Base-by-base conservation (phyloP, 2,113 vertebrate genomes). In the Rattus rattus region DNA sequence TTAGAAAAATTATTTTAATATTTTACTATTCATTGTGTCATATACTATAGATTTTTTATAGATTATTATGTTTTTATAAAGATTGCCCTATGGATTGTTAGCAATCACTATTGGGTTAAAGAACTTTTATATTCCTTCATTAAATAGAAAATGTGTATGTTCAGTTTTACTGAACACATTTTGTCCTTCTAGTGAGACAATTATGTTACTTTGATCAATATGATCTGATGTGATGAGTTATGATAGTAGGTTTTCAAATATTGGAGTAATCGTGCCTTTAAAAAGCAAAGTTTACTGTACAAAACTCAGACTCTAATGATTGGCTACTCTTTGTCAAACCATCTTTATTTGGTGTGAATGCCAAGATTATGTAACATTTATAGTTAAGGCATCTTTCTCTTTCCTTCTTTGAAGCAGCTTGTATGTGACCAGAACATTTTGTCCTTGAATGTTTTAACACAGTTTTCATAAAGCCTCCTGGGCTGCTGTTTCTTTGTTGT, bases 331-430 rank as follows among this genome's bases (percentile, higher is more conserved):
- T 59, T 36, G 56, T 92, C 81, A 86, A 52, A 20, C n/a, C 90
- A 1, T 72, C 54, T 91, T 95, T 88, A 83, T 86, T 67, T 92
- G 84, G 47, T 81, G 91, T 93, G 67, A 24, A 2, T 93, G 72
- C 85, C 69, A 85, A 30, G 16, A 13, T 90, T 96, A 70, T 90
- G 26, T 84, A 95, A 95, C 19, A 93, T 61, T 77, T 8, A 85
- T 59, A 65, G 52, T 67, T 95, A 79, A 92, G 65, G 88, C 84
- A 19, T 65, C 61, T 96, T 33, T 89, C 65, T 96, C 39, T 43
- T 94, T 69, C 47, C 11, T 47, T 93, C 72, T 96, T 95, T 96
- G 65, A 96, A 85, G 94, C 43, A 88, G 72, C 80, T 92, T 96
- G 12, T 90, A 1, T 87, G 63, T 88, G 59, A 83, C 72, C 67